Percentiles rank a stretch among this genome's conserved stretches.
These are phyloP conservation scores for Coenonympha arcania DNA, from an alignment of 2,888 invertebrate species.

Conservation along the genomic window DNA sequence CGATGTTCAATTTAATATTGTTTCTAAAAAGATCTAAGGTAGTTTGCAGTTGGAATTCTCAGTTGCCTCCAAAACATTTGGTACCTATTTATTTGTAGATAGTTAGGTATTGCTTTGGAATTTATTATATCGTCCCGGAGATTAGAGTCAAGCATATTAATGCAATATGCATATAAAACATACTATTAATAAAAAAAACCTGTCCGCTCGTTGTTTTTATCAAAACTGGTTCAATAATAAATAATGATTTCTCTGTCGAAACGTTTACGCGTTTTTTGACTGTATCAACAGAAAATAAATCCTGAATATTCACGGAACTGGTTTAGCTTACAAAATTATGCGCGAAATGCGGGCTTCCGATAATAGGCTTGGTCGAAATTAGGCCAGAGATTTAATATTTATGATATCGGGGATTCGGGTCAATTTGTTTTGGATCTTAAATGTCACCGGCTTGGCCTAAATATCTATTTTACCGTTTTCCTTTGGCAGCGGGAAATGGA, in stretches of 20 bases:
- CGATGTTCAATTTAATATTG: too few relatives aligned
- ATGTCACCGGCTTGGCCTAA: slow-evolving; percentile 26
- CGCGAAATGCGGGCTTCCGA: slow-evolving; percentile 2
- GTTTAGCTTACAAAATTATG: slow-evolving; percentile 2
- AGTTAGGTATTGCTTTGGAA: too few relatives aligned
- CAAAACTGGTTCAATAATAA: too few relatives aligned
- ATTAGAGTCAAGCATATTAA: too few relatives aligned
- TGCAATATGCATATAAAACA: too few relatives aligned
- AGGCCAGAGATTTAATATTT: slow-evolving; percentile 36
- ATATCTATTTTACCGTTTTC: slow-evolving; percentile 32
- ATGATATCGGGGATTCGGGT: slow-evolving; percentile 39
- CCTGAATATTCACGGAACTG: background rate
- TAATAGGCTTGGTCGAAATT: slow-evolving; percentile 19
- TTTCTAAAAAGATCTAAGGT: too few relatives aligned
- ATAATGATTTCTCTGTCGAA: background rate
- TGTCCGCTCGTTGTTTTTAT: too few relatives aligned
- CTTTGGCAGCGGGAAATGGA: slow-evolving; percentile 6
- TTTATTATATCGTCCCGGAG: too few relatives aligned
- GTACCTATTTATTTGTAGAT: too few relatives aligned
- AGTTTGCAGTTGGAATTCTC: too few relatives aligned
- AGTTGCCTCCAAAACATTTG: too few relatives aligned
- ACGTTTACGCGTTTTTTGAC: background rate
- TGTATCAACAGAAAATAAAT: background rate
- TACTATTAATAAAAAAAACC: too few relatives aligned
- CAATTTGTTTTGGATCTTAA: slow-evolving; percentile 39